These are phyloP conservation scores for Asbolus verrucosus DNA, from an alignment of 1,140 invertebrate genomes.

Conservation along the genomic window DNA sequence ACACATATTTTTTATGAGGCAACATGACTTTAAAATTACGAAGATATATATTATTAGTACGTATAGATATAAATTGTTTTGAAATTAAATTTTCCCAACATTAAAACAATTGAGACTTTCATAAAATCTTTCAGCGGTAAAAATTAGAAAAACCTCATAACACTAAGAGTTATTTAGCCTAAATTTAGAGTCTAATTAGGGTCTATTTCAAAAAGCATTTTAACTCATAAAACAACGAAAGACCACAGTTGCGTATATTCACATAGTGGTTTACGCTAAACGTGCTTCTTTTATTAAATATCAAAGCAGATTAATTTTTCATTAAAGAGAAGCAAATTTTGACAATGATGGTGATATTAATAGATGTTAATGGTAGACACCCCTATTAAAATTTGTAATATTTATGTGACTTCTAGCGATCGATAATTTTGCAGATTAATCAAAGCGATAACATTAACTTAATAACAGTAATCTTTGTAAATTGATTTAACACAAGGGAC, in stretches of 20 bases:
- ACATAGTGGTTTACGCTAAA: no score
- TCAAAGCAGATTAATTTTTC: slow-evolving; percentile 1
- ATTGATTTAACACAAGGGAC: slow-evolving; percentile 9
- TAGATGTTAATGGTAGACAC: background rate
- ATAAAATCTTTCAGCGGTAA: slow-evolving; percentile 12
- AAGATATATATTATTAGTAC: no score
- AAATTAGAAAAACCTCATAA: background rate
- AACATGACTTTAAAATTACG: no score
- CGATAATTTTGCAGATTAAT: background rate
- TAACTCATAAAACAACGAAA: no score
- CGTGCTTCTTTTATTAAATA: background rate
- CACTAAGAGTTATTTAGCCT: background rate
- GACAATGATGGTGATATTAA: no score
- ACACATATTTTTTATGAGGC: no score
- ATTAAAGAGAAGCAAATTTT: background rate
- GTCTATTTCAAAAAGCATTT: background rate
- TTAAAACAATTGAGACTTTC: background rate
- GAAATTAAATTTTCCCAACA: background rate
- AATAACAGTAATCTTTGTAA: background rate
- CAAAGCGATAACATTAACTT: background rate
- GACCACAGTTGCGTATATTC: no score
- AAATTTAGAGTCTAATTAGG: background rate
- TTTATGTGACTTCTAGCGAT: background rate
- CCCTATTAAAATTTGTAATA: background rate
- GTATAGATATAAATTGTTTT: no score